A percentile compares a stretch with the other conserved stretches of the same genome.
These are phyloP conservation scores for Archocentrus centrarchus DNA, from an alignment of 2,113 vertebrate species.

Conservation along the genomic window DNA sequence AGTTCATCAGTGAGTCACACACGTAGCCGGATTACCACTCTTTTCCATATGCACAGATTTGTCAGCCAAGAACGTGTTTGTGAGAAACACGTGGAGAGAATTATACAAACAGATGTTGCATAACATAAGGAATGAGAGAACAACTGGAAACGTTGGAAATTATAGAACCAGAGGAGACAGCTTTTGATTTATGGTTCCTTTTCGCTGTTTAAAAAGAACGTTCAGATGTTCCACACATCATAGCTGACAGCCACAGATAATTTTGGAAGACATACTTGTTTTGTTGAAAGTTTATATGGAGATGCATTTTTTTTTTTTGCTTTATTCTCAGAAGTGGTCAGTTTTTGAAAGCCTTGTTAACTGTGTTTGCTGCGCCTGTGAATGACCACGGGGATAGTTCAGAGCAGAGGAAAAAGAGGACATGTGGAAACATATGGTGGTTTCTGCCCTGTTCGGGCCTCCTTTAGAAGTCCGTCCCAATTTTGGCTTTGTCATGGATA, in stretches of 20 bases:
- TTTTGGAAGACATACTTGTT: slow-evolving; percentile 64
- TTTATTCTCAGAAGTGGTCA: slow-evolving; percentile 71
- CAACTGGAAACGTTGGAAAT: slow-evolving; percentile 60
- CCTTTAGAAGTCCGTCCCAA: slow-evolving; percentile 64
- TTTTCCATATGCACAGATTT: slow-evolving; percentile 33
- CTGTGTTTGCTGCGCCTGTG: slow-evolving; percentile 47
- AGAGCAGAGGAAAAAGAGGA: slow-evolving; percentile 39
- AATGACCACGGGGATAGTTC: slow-evolving; percentile 59
- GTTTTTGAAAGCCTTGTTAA: slow-evolving; percentile 63
- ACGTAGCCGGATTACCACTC: slow-evolving; percentile 11
- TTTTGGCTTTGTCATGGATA: slow-evolving; percentile 62
- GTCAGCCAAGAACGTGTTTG: slow-evolving; percentile 52
- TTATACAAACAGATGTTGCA: slow-evolving; percentile 60
- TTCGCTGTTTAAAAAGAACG: slow-evolving; percentile 50
- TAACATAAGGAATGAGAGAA: slow-evolving; percentile 49
- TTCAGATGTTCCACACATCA: slow-evolving; percentile 58
- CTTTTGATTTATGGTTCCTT: slow-evolving; percentile 65
- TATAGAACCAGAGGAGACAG: slow-evolving; percentile 44
- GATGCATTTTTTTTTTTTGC: slow-evolving; percentile 36
- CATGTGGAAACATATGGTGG: slow-evolving; percentile 71
- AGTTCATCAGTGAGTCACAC: slow-evolving; percentile 94
- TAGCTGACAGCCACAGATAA: slow-evolving; percentile 67
- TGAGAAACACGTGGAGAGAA: slow-evolving; percentile 26
- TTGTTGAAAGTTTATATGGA: slow-evolving; percentile 74
- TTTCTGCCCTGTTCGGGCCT: slow-evolving; percentile 67